Percentiles rank a stretch among this genome's conserved stretches.
phyloP scores from a whole-genome alignment of 2,797 vertebrate species.

The Scarus forsteni region DNA sequence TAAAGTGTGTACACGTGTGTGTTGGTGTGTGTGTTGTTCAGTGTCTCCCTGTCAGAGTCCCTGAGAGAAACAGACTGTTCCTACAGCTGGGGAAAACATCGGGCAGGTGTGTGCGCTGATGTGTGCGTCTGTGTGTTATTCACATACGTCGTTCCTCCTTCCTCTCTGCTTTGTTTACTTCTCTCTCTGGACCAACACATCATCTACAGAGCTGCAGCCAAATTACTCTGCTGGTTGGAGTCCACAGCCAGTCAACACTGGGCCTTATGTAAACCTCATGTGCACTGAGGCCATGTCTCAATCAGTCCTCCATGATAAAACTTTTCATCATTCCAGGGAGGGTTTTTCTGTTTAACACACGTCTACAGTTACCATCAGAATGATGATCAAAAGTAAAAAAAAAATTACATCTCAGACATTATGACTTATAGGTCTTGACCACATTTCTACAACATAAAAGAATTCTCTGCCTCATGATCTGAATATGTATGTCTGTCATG shows the following conservation, averaged over 20 bases:
- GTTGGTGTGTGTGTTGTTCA: conserved; percentile 22
- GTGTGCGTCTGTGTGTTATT: conserved; percentile 28
- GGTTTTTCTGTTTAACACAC: too few species aligned
- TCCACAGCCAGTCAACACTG: conserved; percentile 25
- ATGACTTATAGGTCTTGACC: too few species aligned
- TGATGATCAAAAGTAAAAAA: too few species aligned
- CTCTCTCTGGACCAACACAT: conserved; percentile 53
- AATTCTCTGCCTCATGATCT: too few species aligned
- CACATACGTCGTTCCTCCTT: conserved; percentile 31
- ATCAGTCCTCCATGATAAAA: neutral
- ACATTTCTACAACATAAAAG: too few species aligned
- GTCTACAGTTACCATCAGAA: too few species aligned
- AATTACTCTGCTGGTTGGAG: conserved; percentile 46
- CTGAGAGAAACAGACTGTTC: conserved; percentile 55
- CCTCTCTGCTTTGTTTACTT: conserved; percentile 50
- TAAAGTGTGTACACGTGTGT: conserved; percentile 27
- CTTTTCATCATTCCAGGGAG: neutral
- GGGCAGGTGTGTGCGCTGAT: conserved; percentile 53
- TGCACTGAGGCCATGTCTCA: conserved; percentile 40
- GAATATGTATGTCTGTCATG: too few species aligned
- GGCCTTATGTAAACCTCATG: conserved; percentile 34
- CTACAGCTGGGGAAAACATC: conserved; percentile 65
- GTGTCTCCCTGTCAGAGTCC: conserved; percentile 42
- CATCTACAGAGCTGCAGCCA: conserved; percentile 38
- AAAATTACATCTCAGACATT: too few species aligned